phyloP scores from a whole-genome alignment of 2,888 invertebrate species.

The Melanostoma mellinum region DNA sequence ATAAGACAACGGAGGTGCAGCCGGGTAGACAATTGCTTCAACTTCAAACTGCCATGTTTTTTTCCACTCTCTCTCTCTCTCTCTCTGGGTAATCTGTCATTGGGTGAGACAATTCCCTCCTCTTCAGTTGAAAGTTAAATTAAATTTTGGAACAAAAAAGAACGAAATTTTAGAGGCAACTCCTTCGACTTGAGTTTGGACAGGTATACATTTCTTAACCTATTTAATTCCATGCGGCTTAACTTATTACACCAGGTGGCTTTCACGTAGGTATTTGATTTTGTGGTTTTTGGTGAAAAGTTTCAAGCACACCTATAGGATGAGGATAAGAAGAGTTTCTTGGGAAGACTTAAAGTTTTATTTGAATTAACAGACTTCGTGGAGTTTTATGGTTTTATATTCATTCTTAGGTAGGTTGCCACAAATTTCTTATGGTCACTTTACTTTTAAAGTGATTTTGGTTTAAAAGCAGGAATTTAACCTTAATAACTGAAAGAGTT shows the following conservation, averaged over 20 bases:
- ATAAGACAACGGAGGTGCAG: slow-evolving; percentile 11
- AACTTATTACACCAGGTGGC: slow-evolving; percentile 40
- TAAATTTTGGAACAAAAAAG: slow-evolving; percentile 17
- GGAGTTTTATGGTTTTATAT: too few relatives aligned
- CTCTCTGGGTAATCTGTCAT: slow-evolving; percentile 4
- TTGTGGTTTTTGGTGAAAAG: slow-evolving; percentile 40
- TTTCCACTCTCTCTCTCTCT: not conserved
- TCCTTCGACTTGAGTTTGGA: slow-evolving; percentile 6
- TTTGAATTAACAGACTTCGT: slow-evolving; percentile 19
- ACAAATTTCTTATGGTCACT: slow-evolving; percentile 23
- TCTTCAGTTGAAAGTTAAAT: slow-evolving; percentile 19
- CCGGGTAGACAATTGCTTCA: slow-evolving; percentile 9
- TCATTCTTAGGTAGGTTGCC: not conserved
- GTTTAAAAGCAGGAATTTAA: too few relatives aligned
- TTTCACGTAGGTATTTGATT: slow-evolving; percentile 48
- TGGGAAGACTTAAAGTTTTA: slow-evolving; percentile 15
- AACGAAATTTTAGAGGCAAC: not conserved
- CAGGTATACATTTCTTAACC: slow-evolving; percentile 22
- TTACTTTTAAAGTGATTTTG: slow-evolving; percentile 25
- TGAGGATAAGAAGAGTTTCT: not conserved
- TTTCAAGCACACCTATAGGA: not conserved
- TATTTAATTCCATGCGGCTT: slow-evolving; percentile 46
- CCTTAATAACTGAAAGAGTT: too few relatives aligned
- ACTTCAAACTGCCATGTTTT: not conserved
- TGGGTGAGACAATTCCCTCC: not conserved